Evolutionary conservation across 2,797 vertebrate genomes (phyloP).

Genomic region (Hippoglossus hippoglossus): DNA sequence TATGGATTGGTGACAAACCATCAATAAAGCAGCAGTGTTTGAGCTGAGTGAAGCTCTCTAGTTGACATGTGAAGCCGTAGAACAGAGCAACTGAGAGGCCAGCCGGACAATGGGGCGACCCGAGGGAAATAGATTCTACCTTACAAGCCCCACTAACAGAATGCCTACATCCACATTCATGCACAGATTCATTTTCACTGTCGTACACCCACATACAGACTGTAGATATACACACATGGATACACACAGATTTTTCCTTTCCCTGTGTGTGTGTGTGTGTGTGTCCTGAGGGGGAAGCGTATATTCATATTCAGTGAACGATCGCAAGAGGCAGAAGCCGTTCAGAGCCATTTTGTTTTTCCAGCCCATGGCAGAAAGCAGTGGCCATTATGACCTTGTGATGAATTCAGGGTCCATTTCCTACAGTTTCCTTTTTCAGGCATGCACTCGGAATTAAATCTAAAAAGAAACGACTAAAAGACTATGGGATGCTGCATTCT

Average conservation of each 20-base stretch:
- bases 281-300: slow-evolving; percentile 61
- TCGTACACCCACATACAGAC: slow-evolving; percentile 44
- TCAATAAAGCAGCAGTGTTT: slow-evolving; percentile 67
- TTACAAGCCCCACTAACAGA: slow-evolving; percentile 11
- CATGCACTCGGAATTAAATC: slow-evolving; percentile 44
- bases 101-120: slow-evolving; percentile 39
- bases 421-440: slow-evolving; percentile 19
- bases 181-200: slow-evolving; percentile 32
- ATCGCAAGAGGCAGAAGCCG: slow-evolving; percentile 53
- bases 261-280: slow-evolving; percentile 9
- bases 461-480: not conserved
- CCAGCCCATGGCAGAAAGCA: slow-evolving; percentile 52
- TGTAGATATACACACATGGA: slow-evolving; percentile 36
- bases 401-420: slow-evolving; percentile 68
- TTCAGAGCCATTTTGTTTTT: slow-evolving; percentile 66
- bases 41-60: slow-evolving; percentile 40
- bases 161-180: slow-evolving; percentile 13
- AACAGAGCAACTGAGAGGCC: slow-evolving; percentile 39
- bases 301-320: slow-evolving; percentile 69
- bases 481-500: not conserved
- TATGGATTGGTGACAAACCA: slow-evolving; percentile 69
- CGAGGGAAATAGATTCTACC: slow-evolving; percentile 31
- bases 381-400: slow-evolving; percentile 69
- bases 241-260: slow-evolving; percentile 36
- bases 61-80: slow-evolving; percentile 42